These are phyloP conservation scores for Symphodus melops DNA, from an alignment of 2,113 vertebrate species.

Conservation along the genomic window DNA sequence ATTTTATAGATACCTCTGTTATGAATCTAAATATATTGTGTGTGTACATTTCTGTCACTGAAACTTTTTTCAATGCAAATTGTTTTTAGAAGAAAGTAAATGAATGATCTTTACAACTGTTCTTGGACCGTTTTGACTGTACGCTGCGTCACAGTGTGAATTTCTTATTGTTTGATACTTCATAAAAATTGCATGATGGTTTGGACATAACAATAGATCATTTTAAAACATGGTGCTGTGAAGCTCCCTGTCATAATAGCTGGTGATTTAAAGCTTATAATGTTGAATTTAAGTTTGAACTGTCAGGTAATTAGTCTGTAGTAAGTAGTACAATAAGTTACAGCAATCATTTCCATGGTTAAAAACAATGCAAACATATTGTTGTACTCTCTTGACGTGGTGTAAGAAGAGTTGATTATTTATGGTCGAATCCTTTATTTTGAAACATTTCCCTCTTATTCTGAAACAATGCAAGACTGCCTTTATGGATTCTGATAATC, in stretches of 20 bases:
- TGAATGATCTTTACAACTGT: neutral
- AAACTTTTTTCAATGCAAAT: neutral
- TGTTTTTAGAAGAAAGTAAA: slow-evolving; percentile 1
- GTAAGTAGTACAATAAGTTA: no score
- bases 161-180: neutral
- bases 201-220: neutral
- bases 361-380: neutral
- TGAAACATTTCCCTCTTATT: neutral
- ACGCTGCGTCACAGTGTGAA: slow-evolving; percentile 5
- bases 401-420: neutral
- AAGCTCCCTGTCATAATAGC: neutral
- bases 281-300: neutral
- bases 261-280: neutral
- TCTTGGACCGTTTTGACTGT: neutral
- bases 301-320: no score
- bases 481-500: neutral
- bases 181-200: neutral
- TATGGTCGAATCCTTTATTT: neutral
- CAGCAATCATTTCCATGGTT: no score
- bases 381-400: neutral
- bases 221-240: neutral
- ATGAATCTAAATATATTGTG: neutral
- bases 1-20: no score
- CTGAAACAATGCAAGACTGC: neutral
- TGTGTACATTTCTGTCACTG: neutral